Conservation (phyloP, 2,797 vertebrate genomes). For the Xenops minutus region DNA sequence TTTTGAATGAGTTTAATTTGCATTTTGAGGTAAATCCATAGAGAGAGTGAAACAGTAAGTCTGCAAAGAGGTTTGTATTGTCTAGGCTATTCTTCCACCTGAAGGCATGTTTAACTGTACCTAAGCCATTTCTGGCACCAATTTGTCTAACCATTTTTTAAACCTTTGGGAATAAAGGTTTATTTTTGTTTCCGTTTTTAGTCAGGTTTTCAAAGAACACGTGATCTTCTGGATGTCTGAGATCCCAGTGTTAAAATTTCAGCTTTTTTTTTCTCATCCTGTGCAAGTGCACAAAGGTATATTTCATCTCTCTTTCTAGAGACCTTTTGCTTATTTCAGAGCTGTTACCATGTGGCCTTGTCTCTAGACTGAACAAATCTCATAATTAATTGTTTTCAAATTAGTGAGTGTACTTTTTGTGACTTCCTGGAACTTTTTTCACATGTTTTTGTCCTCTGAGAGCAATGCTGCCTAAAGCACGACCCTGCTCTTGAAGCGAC, state of each 20-base stretch:
- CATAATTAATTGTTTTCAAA: not conserved
- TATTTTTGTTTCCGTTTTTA: not conserved
- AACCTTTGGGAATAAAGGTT: not conserved
- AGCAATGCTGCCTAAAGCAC: rapidly evolving
- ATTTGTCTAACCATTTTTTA: not conserved
- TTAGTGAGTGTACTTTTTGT: not conserved
- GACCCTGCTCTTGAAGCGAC: not conserved
- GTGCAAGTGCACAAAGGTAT: not conserved
- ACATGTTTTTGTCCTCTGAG: not conserved
- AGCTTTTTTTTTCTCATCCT: not conserved
- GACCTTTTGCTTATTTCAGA: not conserved
- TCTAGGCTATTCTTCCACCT: not conserved
- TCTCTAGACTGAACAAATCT: not conserved
- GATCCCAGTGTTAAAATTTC: not conserved
- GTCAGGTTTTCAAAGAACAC: not conserved
- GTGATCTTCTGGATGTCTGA: not conserved
- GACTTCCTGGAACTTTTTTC: not conserved
- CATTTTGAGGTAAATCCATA: not conserved
- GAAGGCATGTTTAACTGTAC: not conserved
- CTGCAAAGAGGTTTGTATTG: not conserved
- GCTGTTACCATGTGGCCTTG: not conserved
- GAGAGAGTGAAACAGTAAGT: not conserved
- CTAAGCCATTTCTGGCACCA: not conserved
- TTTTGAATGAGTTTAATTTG: not conserved
- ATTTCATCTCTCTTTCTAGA: not conserved